phyloP scores from a whole-genome alignment of 2,888 invertebrate genomes.

The Amaurobius ferox region DNA sequence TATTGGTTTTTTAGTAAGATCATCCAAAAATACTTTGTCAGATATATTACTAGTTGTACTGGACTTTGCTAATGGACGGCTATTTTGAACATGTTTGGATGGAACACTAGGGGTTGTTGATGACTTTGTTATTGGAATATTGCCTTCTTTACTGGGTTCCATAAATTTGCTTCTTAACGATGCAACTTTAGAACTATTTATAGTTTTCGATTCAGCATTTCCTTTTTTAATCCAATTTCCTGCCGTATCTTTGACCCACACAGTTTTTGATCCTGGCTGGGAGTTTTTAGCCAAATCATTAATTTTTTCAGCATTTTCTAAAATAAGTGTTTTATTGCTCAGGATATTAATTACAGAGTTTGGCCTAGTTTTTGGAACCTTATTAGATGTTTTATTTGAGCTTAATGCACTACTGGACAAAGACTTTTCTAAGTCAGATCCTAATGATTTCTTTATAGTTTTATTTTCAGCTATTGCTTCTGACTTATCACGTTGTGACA shows the following conservation, averaged over 20 bases:
- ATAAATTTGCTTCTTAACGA: conserved; percentile 55
- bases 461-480: conserved; percentile 2
- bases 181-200: conserved; percentile 59
- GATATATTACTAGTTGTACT: conserved; percentile 62
- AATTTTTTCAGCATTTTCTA: conserved; percentile 44
- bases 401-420: background rate
- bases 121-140: conserved; percentile 49
- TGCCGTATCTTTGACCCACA: conserved; percentile 51
- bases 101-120: conserved; percentile 49
- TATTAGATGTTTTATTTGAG: background rate
- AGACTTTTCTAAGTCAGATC: conserved; percentile 35
- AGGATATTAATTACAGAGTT: background rate
- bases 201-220: conserved; percentile 10
- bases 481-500: background rate
- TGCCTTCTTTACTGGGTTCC: conserved; percentile 18
- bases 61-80: conserved; percentile 64
- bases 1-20: background rate
- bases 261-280: conserved; percentile 39
- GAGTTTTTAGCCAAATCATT: conserved; percentile 37
- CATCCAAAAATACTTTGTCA: conserved; percentile 35
- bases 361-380: background rate
- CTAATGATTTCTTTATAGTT: conserved; percentile 1
- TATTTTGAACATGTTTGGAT: conserved; percentile 19
- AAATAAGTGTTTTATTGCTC: background rate
- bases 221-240: conserved; percentile 63